These are phyloP conservation scores for Synergus gifuensis DNA, from an alignment of 2,888 invertebrate species.

Conservation along the genomic window DNA sequence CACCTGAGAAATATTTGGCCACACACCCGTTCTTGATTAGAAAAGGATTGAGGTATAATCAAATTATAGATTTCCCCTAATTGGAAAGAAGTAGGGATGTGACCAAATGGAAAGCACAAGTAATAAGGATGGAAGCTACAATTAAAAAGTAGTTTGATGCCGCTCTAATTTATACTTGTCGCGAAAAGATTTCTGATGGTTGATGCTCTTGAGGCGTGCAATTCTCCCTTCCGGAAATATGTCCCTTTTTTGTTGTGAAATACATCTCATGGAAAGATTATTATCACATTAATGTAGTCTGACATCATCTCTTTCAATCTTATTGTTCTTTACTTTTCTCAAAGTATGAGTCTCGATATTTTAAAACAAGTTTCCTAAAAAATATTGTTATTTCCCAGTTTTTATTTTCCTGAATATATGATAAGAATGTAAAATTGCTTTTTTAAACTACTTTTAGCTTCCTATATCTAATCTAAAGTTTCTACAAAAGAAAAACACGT, in stretches of 20 bases:
- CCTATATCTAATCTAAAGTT: background rate
- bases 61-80: too few relatives aligned
- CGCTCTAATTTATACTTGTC: background rate
- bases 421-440: background rate
- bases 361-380: background rate
- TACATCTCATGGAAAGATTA: slow-evolving; percentile 55
- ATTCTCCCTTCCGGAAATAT: slow-evolving; percentile 48
- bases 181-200: slow-evolving; percentile 40
- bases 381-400: background rate
- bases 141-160: background rate
- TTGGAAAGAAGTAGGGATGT: too few relatives aligned
- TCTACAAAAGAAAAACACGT: background rate
- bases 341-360: background rate
- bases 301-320: slow-evolving; percentile 2
- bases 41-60: too few relatives aligned
- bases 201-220: slow-evolving; percentile 52
- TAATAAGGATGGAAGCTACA: background rate
- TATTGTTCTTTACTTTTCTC: slow-evolving; percentile 5
- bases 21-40: too few relatives aligned
- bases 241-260: slow-evolving; percentile 53
- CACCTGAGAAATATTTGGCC: too few relatives aligned
- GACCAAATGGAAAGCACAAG: background rate
- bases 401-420: background rate
- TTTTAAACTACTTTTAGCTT: background rate
- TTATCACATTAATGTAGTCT: slow-evolving; percentile 44